A percentile compares a stretch with the other conserved stretches of the same genome.
phyloP scores from a whole-genome alignment of 2,888 invertebrate genomes.

The Chalcosyrphus nemorum region DNA sequence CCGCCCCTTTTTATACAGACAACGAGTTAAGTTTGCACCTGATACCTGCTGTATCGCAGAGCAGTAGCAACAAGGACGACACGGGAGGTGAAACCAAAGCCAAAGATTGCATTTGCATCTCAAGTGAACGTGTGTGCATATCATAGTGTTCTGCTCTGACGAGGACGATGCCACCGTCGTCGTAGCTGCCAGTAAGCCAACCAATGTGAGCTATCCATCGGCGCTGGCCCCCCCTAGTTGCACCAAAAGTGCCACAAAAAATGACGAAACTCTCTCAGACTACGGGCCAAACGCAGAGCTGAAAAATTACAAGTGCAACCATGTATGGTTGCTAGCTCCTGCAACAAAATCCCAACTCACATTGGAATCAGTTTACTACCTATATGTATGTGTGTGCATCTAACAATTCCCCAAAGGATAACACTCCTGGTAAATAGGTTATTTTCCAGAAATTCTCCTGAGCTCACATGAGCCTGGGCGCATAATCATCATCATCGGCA shows the following conservation, averaged over 20 bases:
- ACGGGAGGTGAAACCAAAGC: constrained; percentile 38
- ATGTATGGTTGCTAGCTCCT: constrained; percentile 64
- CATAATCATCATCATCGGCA: constrained; percentile 4
- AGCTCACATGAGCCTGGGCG: constrained; percentile 1
- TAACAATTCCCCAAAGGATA: constrained; percentile 2
- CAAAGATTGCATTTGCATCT: constrained; percentile 71
- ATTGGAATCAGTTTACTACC: constrained; percentile 52
- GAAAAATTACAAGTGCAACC: constrained; percentile 66
- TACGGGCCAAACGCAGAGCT: constrained; percentile 46
- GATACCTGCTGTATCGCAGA: constrained; percentile 44
- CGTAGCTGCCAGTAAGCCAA: background rate
- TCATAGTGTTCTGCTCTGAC: constrained; percentile 2
- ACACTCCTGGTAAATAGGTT: constrained; percentile 26
- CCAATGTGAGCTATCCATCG: constrained; percentile 16
- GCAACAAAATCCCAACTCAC: constrained; percentile 62
- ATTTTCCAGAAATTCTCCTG: constrained; percentile 14
- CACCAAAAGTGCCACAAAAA: constrained; percentile 22
- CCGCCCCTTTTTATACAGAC: constrained; percentile 3
- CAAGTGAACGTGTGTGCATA: constrained; percentile 52
- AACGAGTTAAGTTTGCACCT: constrained; percentile 49
- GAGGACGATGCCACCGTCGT: background rate
- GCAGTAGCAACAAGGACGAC: constrained; percentile 32
- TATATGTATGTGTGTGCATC: background rate
- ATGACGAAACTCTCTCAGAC: background rate
- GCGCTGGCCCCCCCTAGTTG: constrained; percentile 8